phyloP scores from a whole-genome alignment of 1,140 invertebrate species.

The Drosophila yakuba region DNA sequence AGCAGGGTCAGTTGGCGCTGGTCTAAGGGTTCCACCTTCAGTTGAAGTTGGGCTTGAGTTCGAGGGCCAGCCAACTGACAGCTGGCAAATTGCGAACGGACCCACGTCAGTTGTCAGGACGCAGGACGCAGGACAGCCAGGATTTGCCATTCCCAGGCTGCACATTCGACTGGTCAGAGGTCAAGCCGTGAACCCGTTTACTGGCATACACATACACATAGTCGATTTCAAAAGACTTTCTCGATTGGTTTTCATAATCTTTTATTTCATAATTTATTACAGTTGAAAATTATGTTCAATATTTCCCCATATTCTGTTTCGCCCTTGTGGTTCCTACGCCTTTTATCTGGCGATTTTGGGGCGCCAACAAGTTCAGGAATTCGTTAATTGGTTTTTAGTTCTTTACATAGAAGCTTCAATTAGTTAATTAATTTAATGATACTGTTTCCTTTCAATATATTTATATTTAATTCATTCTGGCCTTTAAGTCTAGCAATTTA shows the following conservation, averaged over 20 bases:
- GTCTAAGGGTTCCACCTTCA: constrained; percentile 20
- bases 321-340: constrained; percentile 18
- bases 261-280: constrained; percentile 83
- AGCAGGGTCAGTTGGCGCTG: constrained; percentile 26
- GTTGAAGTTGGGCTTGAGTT: constrained; percentile 17
- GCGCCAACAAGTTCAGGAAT: constrained; percentile 37
- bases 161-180: constrained; percentile 2
- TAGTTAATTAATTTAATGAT: constrained; percentile 83
- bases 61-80: constrained; percentile 59
- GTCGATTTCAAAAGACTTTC: constrained; percentile 15
- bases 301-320: constrained; percentile 62
- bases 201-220: not conserved
- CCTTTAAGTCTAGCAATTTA: constrained; percentile 76
- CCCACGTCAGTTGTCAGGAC: constrained; percentile 71
- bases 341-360: constrained; percentile 21
- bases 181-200: constrained; percentile 31
- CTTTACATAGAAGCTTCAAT: constrained; percentile 83
- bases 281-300: constrained; percentile 82
- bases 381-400: constrained; percentile 73
- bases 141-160: constrained; percentile 34
- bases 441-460: constrained; percentile 74
- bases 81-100: constrained; percentile 63
- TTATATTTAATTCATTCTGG: constrained; percentile 61
- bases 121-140: constrained; percentile 20
- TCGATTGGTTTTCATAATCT: constrained; percentile 71